phyloP scores from a whole-genome alignment of 2,888 invertebrate genomes.

The Limenitis arthemis region DNA sequence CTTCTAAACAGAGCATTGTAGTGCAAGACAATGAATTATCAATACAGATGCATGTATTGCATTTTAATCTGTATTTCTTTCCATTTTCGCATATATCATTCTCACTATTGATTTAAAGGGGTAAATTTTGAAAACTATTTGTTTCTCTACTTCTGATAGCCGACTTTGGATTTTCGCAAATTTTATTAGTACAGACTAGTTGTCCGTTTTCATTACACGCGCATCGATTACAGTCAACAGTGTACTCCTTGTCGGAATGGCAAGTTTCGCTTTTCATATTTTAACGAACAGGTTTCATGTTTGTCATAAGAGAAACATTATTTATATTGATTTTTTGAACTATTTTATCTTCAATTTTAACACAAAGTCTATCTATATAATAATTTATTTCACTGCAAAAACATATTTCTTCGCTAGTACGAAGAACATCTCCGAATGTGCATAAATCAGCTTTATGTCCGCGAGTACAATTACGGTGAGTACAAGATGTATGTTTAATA shows the following conservation, averaged over 20 bases:
- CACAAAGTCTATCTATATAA: constrained; percentile 40
- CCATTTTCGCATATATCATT: constrained; percentile 33
- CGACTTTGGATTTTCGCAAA: constrained; percentile 19
- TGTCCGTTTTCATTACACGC: constrained; percentile 26
- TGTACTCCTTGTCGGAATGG: constrained; percentile 17
- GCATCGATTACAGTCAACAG: constrained; percentile 40
- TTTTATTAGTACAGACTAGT: constrained; percentile 29
- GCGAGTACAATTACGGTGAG: constrained; percentile 33
- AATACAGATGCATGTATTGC: constrained; percentile 42
- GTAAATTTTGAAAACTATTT: constrained; percentile 21
- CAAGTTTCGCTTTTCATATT: constrained; percentile 19
- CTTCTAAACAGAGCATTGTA: constrained; percentile 37
- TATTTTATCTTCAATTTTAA: constrained; percentile 23
- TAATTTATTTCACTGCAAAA: constrained; percentile 39
- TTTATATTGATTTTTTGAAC: constrained; percentile 28
- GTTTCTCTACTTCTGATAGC: neutral
- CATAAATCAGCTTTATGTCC: constrained; percentile 37
- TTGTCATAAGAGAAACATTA: constrained; percentile 26
- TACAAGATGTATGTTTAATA: constrained; percentile 33
- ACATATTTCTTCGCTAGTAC: constrained; percentile 35
- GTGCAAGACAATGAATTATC: constrained; percentile 32
- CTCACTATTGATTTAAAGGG: constrained; percentile 26
- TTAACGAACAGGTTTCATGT: constrained; percentile 22
- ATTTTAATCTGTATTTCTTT: constrained; percentile 35
- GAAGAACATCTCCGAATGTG: constrained; percentile 35